Conservation (phyloP, 2,888 invertebrate species). For the Rhagonycha fulva region DNA sequence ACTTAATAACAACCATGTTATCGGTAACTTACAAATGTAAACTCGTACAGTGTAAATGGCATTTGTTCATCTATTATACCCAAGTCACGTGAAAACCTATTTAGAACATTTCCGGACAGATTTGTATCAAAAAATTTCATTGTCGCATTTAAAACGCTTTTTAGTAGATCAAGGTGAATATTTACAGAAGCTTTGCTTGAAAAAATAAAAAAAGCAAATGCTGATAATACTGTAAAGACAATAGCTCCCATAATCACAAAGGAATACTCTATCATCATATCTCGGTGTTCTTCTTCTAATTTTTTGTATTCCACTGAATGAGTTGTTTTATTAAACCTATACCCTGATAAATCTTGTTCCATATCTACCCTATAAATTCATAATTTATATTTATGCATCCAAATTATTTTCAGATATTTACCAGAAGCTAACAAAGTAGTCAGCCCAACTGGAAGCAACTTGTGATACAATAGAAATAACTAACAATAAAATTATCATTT, state of each 20-base stretch:
- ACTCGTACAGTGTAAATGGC: background rate
- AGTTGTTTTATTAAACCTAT: background rate
- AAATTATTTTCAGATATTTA: conserved; percentile 12
- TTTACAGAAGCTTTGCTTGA: conserved; percentile 17
- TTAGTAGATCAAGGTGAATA: conserved; percentile 17
- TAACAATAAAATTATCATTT: conserved; percentile 34
- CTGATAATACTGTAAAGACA: conserved; percentile 35
- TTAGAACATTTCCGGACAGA: conserved; percentile 26
- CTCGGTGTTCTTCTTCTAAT: background rate
- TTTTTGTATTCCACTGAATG: conserved; percentile 5
- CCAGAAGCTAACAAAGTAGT: conserved; percentile 42
- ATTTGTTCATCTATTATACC: conserved; percentile 26
- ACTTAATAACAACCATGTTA: background rate
- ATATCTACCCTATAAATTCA: conserved; percentile 22
- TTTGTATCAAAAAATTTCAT: conserved; percentile 23
- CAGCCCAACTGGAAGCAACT: conserved; percentile 32
- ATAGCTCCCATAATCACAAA: conserved; percentile 36
- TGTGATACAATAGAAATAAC: conserved; percentile 39
- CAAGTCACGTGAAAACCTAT: conserved; percentile 31
- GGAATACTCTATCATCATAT: conserved; percentile 37
- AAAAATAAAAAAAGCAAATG: conserved; percentile 27
- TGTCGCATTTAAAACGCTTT: conserved; percentile 20
- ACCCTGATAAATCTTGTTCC: conserved; percentile 13
- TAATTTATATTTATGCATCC: background rate
- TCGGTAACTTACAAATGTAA: background rate